Percentiles rank a stretch among this genome's conserved stretches.
These are phyloP conservation scores for Parapsyche elsis DNA, from an alignment of 1,140 invertebrate species.

Conservation along the genomic window DNA sequence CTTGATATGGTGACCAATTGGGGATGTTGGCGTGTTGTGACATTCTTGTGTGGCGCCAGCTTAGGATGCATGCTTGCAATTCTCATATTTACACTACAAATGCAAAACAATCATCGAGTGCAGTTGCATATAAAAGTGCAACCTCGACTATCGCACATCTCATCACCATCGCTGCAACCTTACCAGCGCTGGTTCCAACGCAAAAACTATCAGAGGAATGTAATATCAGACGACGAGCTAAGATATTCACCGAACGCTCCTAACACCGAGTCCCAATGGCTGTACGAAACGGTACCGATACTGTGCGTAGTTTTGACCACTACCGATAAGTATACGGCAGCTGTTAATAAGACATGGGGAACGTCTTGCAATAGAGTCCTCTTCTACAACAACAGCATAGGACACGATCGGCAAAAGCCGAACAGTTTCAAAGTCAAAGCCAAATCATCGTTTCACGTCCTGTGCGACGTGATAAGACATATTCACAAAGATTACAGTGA, in stretches of 20 bases:
- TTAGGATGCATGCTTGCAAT: neutral
- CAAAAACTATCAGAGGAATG: neutral
- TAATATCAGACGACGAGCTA: slow-evolving; percentile 44
- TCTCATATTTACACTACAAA: neutral
- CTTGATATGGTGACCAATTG: neutral
- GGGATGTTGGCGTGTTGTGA: neutral
- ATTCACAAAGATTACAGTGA: slow-evolving; percentile 56
- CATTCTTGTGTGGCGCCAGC: neutral
- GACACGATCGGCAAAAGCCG: slow-evolving; percentile 19
- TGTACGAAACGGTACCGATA: slow-evolving; percentile 34
- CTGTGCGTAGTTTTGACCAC: slow-evolving; percentile 48
- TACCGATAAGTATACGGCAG: slow-evolving; percentile 36
- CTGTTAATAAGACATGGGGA: slow-evolving; percentile 49
- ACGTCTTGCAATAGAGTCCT: slow-evolving; percentile 47
- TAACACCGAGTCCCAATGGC: slow-evolving; percentile 39
- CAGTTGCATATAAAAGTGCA: neutral
- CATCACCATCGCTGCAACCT: neutral
- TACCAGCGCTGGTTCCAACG: neutral
- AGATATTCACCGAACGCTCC: slow-evolving; percentile 27
- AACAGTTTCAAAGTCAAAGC: slow-evolving; percentile 29
- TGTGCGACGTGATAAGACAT: slow-evolving; percentile 63
- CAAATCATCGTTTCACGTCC: slow-evolving; percentile 64
- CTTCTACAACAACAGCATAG: slow-evolving; percentile 40
- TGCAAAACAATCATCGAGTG: neutral
- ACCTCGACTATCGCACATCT: too few relatives aligned